Base-by-base conservation (phyloP, 2,888 invertebrate species). In the Chymomyza amoena region DNA sequence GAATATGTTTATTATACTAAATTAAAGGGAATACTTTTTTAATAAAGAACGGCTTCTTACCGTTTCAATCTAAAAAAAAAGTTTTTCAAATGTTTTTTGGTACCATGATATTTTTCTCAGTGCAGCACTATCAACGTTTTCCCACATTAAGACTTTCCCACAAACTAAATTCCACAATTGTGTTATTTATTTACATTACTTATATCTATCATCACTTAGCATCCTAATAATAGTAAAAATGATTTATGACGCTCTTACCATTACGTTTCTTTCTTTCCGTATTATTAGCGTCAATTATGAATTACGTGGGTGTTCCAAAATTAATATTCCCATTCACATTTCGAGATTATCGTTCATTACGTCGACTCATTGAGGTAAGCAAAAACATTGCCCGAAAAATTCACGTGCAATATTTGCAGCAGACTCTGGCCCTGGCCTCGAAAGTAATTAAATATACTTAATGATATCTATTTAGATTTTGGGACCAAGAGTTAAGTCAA, bases 341-440 rank as follows among this genome's bases (percentile, higher is more conserved):
- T 13, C 2, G 39, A 13, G 13, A 13, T 57, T 25, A 57, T 25
- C 57, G 7, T 25, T 25, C 16, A 32, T 60, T 60, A 25, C 36
- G 59, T 15, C 20, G 59, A 60, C 39, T 60, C 59, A 32, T 16
- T 16, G n/a, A 60, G 59, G 59, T 60, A 60, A 60, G 36, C 25
- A 68, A 69, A 65, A 78, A 72, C 66, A 75, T 75, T 45, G 54
- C 61, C 59, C 50, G n/a, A 69, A 70, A 66, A 13, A 32, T 45
- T 45, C 39, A 45, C 39, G 39, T 45, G 39, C 39, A 45, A 45
- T 45, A 45, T 45, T 45, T 45, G 39, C 39, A 45, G 39, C 39
- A 45, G 39, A 13, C 39, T 45, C 39, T 45, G 39, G 2, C 39
- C 39, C 39, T 45, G 39, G 39, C 39, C 39, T 64, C 36, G 52